phyloP scores from a whole-genome alignment of 2,888 invertebrate species.

The Pseudococcus longispinus region DNA sequence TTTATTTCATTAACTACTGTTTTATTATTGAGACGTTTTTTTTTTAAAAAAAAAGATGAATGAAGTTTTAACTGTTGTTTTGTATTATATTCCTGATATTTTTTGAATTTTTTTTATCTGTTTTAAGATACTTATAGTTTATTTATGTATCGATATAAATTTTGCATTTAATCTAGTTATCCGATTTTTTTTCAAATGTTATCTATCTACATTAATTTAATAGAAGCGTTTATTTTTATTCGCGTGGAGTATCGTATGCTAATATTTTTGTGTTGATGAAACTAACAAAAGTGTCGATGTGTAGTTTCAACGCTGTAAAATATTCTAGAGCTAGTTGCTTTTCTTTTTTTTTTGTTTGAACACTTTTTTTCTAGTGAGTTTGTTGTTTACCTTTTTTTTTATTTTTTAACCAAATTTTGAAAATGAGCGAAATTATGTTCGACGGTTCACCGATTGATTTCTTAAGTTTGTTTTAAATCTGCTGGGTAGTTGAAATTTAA shows the following conservation, averaged over 20 bases:
- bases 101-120: neutral
- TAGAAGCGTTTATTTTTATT: slow-evolving; percentile 17
- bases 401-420: neutral
- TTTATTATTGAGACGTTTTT: slow-evolving; percentile 24
- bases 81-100: neutral
- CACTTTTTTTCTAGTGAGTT: neutral
- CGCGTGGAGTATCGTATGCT: neutral
- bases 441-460: neutral
- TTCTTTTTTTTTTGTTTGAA: neutral
- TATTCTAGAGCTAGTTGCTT: neutral
- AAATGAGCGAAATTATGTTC: neutral
- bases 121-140: neutral
- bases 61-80: neutral
- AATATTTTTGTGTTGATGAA: neutral
- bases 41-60: no score
- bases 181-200: neutral
- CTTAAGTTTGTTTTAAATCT: neutral
- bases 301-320: neutral
- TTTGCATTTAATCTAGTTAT: slow-evolving; percentile 32
- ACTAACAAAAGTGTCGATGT: neutral
- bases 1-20: slow-evolving; percentile 22
- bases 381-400: neutral
- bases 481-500: neutral
- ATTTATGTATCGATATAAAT: neutral
- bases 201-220: neutral